Percentiles rank a stretch among this genome's conserved stretches.
These are phyloP conservation scores for Ia io DNA, from an alignment of 2,113 vertebrate species.

Conservation along the genomic window DNA sequence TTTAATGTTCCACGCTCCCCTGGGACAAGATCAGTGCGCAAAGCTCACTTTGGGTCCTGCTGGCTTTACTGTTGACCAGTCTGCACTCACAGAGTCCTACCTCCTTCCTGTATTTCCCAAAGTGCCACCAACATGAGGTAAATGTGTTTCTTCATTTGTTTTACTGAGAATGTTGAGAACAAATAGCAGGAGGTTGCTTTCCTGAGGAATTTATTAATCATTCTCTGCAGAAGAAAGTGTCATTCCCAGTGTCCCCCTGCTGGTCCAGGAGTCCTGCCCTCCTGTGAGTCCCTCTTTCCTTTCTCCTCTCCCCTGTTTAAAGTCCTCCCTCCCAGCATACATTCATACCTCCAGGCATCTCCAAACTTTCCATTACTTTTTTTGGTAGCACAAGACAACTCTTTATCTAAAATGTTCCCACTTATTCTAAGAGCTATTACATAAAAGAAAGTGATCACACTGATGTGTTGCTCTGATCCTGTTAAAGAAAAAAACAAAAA, in stretches of 20 bases:
- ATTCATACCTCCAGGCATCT: neutral
- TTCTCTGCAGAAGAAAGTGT: neutral
- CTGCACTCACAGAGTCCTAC: neutral
- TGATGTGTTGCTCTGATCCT: neutral
- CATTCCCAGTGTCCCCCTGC: neutral
- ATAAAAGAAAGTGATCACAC: neutral
- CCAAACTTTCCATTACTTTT: neutral
- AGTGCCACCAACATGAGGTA: neutral
- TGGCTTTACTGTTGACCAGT: neutral
- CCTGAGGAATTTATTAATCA: neutral
- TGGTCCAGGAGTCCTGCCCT: neutral
- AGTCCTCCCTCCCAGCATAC: neutral
- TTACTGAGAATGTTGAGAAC: neutral
- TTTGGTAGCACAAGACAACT: neutral
- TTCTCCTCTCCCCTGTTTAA: neutral
- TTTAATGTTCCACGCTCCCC: neutral
- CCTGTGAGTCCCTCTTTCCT: neutral
- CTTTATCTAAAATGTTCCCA: neutral
- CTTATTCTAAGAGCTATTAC: neutral
- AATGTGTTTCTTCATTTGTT: neutral
- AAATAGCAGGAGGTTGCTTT: neutral
- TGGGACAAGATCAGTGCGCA: accelerated
- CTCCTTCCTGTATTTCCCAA: neutral
- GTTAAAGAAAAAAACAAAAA: neutral
- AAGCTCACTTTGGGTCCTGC: neutral